A percentile compares a stretch with the other conserved stretches of the same genome.
Evolutionary conservation across 2,888 invertebrate species (phyloP).

Genomic region (Eulithis testata): DNA sequence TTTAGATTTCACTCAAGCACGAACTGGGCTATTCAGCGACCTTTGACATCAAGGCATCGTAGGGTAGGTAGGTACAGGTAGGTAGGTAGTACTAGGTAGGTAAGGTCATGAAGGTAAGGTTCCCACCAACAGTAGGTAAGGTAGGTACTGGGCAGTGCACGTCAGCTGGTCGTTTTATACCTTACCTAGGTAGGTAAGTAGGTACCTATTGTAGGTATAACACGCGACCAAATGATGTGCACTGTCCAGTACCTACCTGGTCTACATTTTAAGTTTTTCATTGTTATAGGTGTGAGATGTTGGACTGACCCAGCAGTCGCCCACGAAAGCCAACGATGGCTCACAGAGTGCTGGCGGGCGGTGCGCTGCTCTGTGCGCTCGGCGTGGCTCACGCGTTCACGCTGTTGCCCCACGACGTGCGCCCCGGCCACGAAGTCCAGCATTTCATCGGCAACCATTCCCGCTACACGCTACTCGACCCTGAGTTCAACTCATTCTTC

Average conservation of each 20-base stretch:
- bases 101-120: too few relatives aligned
- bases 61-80: too few relatives aligned
- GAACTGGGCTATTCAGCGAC: too few relatives aligned
- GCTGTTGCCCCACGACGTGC: conserved; percentile 94
- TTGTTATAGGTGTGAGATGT: conserved; percentile 74
- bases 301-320: conserved; percentile 60
- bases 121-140: too few relatives aligned
- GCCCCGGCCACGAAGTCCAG: conserved; percentile 94
- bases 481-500: conserved; percentile 93
- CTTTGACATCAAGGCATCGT: too few relatives aligned
- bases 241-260: background rate
- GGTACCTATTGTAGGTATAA: too few relatives aligned
- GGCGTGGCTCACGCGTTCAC: conserved; percentile 75
- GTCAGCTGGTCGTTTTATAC: too few relatives aligned
- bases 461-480: conserved; percentile 87
- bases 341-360: conserved; percentile 70
- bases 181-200: too few relatives aligned
- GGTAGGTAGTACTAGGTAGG: too few relatives aligned
- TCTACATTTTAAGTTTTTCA: background rate
- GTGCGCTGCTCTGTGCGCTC: conserved; percentile 71
- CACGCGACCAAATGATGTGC: too few relatives aligned
- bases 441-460: conserved; percentile 87
- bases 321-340: conserved; percentile 63
- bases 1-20: too few relatives aligned
- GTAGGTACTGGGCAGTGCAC: too few relatives aligned